Base-by-base conservation (phyloP, 1,140 invertebrate genomes). In the Drosophila sp. region DNA sequence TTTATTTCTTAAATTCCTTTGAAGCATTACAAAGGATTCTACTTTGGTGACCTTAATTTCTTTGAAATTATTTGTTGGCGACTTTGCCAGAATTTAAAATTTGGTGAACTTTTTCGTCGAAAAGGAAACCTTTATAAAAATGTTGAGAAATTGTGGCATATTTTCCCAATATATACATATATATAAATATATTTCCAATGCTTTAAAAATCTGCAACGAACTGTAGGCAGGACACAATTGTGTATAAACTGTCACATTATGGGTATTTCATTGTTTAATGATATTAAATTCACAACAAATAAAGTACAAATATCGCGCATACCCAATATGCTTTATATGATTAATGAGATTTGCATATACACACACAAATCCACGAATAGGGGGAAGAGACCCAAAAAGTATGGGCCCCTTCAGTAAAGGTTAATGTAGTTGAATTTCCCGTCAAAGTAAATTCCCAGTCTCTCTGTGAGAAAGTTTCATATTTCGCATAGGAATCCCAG, bases 271-370 rank as follows among this genome's bases (percentile, higher is more conserved):
- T 80, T 72, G 67, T 69, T 80, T 68, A 55, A 76, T 58, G 65
- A 70, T 70, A 77, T 77, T 77, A 81, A 76, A 62, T 65, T 61
- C 41, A 60, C 55, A 57, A 58, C 23, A 78, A 78, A 78, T 63
- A 70, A 10, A 5, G 7, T 58, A 17, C 73, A 66, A 71, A 77
- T 77, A 76, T 17, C 44, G 57, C 68, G 30, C 11, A 30, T 47
- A 25, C 17, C 33, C 57, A 58, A 60, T 5, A 64, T 60, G 27
- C 65, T 54, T 60, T 66, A 56, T 17, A 54, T 76, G 66, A 76
- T 76, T 76, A 76, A 76, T 76, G 72, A 60, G 60, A 44, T 69
- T 76, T 66, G 61, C 8, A 25, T 50, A 50, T 4, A 50, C n/a
- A 44, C 7, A 54, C 25, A 54, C 8, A 54, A 25, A 27, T 8